Percentiles rank a stretch among this genome's conserved stretches.
These are phyloP conservation scores for Gobius niger DNA, from an alignment of 2,113 vertebrate genomes.

Conservation along the genomic window DNA sequence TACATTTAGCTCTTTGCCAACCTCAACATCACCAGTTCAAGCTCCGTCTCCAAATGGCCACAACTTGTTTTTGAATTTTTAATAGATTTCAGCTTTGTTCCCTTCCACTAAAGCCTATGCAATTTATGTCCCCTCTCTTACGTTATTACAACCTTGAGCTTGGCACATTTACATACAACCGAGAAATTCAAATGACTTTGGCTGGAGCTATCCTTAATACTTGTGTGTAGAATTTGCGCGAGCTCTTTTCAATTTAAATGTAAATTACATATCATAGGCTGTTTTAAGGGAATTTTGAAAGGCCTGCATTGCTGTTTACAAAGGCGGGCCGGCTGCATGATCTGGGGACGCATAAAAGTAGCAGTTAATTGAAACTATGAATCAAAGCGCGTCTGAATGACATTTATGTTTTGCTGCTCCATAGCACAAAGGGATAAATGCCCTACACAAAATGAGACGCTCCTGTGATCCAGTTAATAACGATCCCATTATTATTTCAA, in stretches of 20 bases:
- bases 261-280: constrained; percentile 52
- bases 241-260: constrained; percentile 66
- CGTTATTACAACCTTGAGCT: constrained; percentile 3
- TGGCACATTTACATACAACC: neutral
- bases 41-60: too few relatives aligned
- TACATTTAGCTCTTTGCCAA: too few relatives aligned
- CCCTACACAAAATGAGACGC: constrained; percentile 19
- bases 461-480: constrained; percentile 37
- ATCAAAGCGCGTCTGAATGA: constrained; percentile 49
- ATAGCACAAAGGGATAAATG: constrained; percentile 18
- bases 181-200: constrained; percentile 6
- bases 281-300: constrained; percentile 34
- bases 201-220: neutral
- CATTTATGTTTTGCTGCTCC: constrained; percentile 26
- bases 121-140: neutral
- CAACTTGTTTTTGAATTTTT: neutral
- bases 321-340: constrained; percentile 14
- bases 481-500: constrained; percentile 41
- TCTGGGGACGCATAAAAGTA: constrained; percentile 14
- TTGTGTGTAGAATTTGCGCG: constrained; percentile 5
- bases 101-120: neutral
- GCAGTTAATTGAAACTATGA: constrained; percentile 56
- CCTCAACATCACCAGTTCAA: too few relatives aligned
- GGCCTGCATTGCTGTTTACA: constrained; percentile 24
- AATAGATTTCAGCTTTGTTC: neutral